phyloP scores from a whole-genome alignment of 2,888 invertebrate species.

The Maniola hyperantus region DNA sequence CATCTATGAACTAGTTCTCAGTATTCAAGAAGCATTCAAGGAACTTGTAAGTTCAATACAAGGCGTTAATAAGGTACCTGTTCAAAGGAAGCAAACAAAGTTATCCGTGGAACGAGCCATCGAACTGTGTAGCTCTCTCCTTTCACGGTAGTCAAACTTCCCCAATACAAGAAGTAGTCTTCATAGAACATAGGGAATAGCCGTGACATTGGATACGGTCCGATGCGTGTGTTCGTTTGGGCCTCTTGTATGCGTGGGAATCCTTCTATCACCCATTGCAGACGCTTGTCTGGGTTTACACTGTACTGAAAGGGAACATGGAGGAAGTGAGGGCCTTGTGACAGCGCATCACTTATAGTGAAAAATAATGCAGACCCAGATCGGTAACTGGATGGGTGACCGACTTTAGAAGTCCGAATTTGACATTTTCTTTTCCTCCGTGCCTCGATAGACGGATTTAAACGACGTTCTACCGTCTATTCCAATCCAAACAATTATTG shows the following conservation, averaged over 20 bases:
- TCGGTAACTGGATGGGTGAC: too few relatives aligned
- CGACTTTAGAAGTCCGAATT: too few relatives aligned
- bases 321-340: background rate
- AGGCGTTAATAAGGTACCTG: constrained; percentile 69
- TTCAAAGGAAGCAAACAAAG: constrained; percentile 80
- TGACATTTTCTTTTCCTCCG: too few relatives aligned
- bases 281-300: constrained; percentile 68
- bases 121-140: constrained; percentile 72
- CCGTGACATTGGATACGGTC: constrained; percentile 73
- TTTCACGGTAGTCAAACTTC: constrained; percentile 70
- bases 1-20: too few relatives aligned
- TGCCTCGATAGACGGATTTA: too few relatives aligned
- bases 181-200: constrained; percentile 81
- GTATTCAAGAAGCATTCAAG: too few relatives aligned
- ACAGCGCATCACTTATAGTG: too few relatives aligned
- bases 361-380: too few relatives aligned
- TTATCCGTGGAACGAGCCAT: constrained; percentile 84
- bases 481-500: too few relatives aligned
- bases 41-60: too few relatives aligned
- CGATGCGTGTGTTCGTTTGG: constrained; percentile 73
- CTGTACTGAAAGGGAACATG: constrained; percentile 79
- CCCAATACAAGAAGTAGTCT: constrained; percentile 87
- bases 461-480: too few relatives aligned
- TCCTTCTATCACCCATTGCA: constrained; percentile 67
- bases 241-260: constrained; percentile 77